Evolutionary conservation across 1,140 invertebrate species (phyloP), one percentile per base, ranked within the genome.

Genomic region (Listronotus bonariensis): DNA sequence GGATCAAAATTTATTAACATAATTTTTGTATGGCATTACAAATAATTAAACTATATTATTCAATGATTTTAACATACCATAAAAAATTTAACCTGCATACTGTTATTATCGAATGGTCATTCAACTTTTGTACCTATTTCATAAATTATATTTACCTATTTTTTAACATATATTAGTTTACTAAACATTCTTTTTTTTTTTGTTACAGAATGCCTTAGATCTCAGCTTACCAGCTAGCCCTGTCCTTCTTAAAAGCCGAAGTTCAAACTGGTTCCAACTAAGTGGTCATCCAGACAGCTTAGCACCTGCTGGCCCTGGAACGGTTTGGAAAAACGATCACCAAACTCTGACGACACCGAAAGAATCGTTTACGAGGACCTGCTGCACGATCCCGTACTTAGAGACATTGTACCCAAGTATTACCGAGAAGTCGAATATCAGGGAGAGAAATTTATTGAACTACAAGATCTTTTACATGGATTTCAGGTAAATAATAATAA

Each of bases 251-350:
- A 92, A 91, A 70, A 91, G 91, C 60, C 84, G 84, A 34, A 82
- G 67, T 49, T 38, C 80, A 71, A 81, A 82, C 65, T 97, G 94
- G 94, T 91, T 98, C 78, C 96, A 98, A 79, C 80, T 98, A 46
- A 93, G 94, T 12, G 96, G 96, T 0, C 96, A 98, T 80, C 89
- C 88, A 57, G 93, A 95, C 45, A 92, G 92, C 62, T 89, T 98
- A 80, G 93, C 95, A 10, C 94, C 94, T 7, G 95, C 95, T 3
- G 92, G 94, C 0, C 92, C 94, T 2, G 93, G 93, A 36, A 96
- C 94, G 6, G 92, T 97, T 20, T 96, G 95, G 89, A 97, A 97
- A 89, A 94, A 65, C 87, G 91, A 18, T 82, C 83, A 1, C 82
- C 85, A 20, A 82, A 82, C 6, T 62, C 76, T 80, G 92, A 96